Evolutionary conservation across 1,140 invertebrate genomes (phyloP), one percentile per base, ranked within the genome.

Genomic region (Zaprionus davidi): DNA sequence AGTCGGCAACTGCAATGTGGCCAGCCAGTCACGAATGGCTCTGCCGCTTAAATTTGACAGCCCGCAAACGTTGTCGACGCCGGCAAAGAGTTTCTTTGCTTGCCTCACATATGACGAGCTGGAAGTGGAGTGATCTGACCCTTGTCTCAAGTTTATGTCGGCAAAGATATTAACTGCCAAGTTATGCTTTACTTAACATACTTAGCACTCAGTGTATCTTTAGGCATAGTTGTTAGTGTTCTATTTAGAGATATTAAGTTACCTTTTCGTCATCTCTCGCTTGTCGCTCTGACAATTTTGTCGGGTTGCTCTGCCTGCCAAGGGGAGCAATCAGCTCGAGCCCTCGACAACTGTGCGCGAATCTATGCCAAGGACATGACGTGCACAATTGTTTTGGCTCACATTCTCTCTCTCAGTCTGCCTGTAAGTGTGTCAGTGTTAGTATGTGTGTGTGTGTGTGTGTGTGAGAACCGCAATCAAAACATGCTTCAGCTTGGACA

Each of bases 321-420:
- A 75, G 84, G 84, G 80, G 83, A 86, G 80, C 83, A 86, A 88
- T 86, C 83, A 87, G 70, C 60, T 66, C 46, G 49, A 71, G 72
- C 41, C 24, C 24, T 17, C 72, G 66, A 65, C 66, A 65, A 53
- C 34, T 59, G 64, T 65, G 36, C 46, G 56, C 69, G 64, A 68
- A 87, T 87, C 83, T 74, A 78, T 81, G 84, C 84, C 84, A 88
- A 87, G 84, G 84, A 87, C 84, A 81, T 88, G 67, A 69, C 24
- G 31, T 66, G 68, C 65, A 41, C 56, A 78, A 78, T 81, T 88
- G 77, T 87, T 88, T 82, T 82, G 72, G 67, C 75, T 66, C 20
- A 68, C 77, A 36, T 63, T 62, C 13, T 63, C 11, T 44, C 5
- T 36, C 22, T 20, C 2, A 11, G 4, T 36, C 17, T 22, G 31